Evolutionary conservation across 2,888 invertebrate genomes (phyloP).

Genomic region (Meloe dianella): DNA sequence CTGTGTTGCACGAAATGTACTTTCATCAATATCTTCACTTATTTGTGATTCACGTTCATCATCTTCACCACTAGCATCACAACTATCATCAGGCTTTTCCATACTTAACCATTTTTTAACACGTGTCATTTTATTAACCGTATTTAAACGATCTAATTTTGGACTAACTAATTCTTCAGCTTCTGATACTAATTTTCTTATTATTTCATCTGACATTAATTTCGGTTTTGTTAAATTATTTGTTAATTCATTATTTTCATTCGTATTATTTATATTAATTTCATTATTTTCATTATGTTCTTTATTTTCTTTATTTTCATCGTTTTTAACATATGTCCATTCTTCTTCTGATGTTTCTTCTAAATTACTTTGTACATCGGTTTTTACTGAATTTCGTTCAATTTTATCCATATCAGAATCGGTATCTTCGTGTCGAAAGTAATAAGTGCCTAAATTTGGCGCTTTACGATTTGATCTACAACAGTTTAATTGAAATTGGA

Average conservation of each 20-base stretch:
- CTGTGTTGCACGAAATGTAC: constrained; percentile 67
- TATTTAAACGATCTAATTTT: constrained; percentile 48
- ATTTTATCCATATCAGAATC: constrained; percentile 77
- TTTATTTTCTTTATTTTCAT: constrained; percentile 38
- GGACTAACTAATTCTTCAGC: constrained; percentile 79
- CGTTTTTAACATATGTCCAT: constrained; percentile 69
- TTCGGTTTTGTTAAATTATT: constrained; percentile 44
- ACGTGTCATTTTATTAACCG: constrained; percentile 67
- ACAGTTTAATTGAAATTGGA: constrained; percentile 1
- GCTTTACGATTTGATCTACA: constrained; percentile 75
- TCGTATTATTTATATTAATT: constrained; percentile 22
- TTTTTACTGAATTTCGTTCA: constrained; percentile 36
- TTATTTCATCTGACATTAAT: constrained; percentile 49
- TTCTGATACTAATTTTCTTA: constrained; percentile 73
- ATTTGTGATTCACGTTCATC: constrained; percentile 79
- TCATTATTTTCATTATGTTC: constrained; percentile 19
- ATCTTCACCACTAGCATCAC: constrained; percentile 90
- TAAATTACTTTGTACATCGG: constrained; percentile 53
- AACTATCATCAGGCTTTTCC: constrained; percentile 73
- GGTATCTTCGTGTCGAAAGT: constrained; percentile 86
- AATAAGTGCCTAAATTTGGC: constrained; percentile 83
- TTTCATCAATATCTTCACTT: constrained; percentile 79
- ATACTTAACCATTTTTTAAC: constrained; percentile 75
- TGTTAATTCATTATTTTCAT: constrained; percentile 51
- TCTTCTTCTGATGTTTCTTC: constrained; percentile 72